These are phyloP conservation scores for Lasaia peninsularis DNA, from an alignment of 1,140 invertebrate genomes.

Conservation along the genomic window DNA sequence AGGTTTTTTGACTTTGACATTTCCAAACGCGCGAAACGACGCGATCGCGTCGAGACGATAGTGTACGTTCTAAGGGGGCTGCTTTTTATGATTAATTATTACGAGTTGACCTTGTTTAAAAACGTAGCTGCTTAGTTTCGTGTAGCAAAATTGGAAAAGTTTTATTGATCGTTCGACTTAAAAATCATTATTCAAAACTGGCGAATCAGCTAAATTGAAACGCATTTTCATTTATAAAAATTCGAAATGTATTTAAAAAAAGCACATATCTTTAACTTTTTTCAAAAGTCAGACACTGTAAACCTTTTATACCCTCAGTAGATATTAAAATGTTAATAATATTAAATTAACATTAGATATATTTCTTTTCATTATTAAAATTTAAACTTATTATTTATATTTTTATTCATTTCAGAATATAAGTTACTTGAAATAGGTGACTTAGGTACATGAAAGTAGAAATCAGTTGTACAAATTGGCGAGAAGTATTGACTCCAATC, in stretches of 20 bases:
- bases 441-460: background rate
- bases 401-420: too few species aligned
- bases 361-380: background rate
- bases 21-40: too few species aligned
- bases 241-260: background rate
- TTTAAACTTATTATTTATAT: background rate
- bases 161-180: background rate
- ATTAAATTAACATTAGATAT: background rate
- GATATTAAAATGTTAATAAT: background rate
- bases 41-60: too few species aligned
- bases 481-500: background rate
- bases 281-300: background rate
- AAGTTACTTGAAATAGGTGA: background rate
- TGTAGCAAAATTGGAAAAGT: background rate
- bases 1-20: too few species aligned
- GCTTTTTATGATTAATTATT: background rate
- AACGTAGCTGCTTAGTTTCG: background rate
- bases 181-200: background rate
- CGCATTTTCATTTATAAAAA: background rate
- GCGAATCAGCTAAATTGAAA: background rate
- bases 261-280: background rate
- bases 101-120: background rate
- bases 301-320: background rate
- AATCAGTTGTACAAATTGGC: background rate
- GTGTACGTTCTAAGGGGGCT: too few species aligned